phyloP scores from a whole-genome alignment of 2,797 vertebrate genomes.

The Astyanax mexicanus region DNA sequence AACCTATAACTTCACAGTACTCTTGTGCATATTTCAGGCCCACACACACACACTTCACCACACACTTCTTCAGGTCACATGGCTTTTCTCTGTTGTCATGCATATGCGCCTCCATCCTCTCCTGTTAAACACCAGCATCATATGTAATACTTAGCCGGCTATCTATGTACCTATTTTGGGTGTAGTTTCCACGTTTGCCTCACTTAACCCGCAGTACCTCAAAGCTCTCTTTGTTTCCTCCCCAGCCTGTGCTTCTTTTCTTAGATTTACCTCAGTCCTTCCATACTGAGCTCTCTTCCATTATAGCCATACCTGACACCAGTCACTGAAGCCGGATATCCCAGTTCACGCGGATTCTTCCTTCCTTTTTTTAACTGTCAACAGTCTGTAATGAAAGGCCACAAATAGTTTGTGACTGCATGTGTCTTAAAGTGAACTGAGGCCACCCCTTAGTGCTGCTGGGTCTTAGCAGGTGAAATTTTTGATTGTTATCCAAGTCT shows the following conservation, averaged over 20 bases:
- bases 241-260: not conserved
- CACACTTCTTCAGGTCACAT: not conserved
- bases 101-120: not conserved
- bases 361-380: not conserved
- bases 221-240: constrained; percentile 17
- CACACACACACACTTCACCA: too few relatives aligned
- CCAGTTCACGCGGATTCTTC: not conserved
- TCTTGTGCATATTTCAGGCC: not conserved
- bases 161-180: constrained; percentile 7
- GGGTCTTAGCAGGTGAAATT: too few relatives aligned
- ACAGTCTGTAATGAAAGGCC: not conserved
- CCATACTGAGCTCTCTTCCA: not conserved
- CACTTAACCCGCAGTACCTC: not conserved
- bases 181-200: constrained; percentile 22
- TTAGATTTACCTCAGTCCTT: not conserved
- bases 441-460: too few relatives aligned
- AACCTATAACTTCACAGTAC: not conserved
- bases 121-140: not conserved
- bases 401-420: not conserved
- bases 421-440: not conserved
- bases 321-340: constrained; percentile 3
- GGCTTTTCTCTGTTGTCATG: not conserved
- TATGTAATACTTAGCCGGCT: not conserved
- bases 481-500: too few relatives aligned
- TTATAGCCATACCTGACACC: constrained; percentile 9